phyloP scores from a whole-genome alignment of 2,797 vertebrate species.

The Okamejei kenojei region DNA sequence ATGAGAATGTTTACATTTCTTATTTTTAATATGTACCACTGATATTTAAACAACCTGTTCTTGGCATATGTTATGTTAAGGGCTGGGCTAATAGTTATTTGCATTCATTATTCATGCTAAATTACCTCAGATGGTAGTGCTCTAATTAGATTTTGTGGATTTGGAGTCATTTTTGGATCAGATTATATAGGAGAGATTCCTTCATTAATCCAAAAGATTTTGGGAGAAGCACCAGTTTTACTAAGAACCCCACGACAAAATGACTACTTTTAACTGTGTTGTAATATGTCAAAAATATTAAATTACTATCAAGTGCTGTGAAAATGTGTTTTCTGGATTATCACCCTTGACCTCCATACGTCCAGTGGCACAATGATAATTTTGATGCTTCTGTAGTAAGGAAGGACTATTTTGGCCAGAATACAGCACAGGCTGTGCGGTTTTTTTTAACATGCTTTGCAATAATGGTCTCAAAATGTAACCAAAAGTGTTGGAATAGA shows the following conservation, averaged over 20 bases:
- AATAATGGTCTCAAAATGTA: background rate
- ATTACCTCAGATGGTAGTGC: background rate
- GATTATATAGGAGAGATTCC: background rate
- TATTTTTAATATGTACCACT: background rate
- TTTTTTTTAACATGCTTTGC: background rate
- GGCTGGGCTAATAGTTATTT: background rate
- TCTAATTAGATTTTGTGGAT: background rate
- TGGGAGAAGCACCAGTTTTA: background rate
- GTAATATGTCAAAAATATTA: background rate
- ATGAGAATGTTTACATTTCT: background rate
- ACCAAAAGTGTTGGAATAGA: background rate
- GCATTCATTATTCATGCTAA: no score
- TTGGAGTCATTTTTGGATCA: background rate
- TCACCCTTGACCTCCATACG: no score
- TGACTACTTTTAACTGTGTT: background rate
- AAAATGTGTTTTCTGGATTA: no score
- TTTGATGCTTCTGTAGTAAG: no score
- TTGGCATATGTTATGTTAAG: background rate
- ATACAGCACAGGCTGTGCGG: no score
- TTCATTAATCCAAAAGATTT: background rate
- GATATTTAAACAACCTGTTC: background rate
- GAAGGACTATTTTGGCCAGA: no score
- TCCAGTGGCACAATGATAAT: no score
- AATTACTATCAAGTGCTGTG: background rate
- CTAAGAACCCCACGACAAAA: background rate